Percentiles rank a stretch among this genome's conserved stretches.
Conservation (phyloP, 2,113 vertebrate species). For the Sialia sialis region DNA sequence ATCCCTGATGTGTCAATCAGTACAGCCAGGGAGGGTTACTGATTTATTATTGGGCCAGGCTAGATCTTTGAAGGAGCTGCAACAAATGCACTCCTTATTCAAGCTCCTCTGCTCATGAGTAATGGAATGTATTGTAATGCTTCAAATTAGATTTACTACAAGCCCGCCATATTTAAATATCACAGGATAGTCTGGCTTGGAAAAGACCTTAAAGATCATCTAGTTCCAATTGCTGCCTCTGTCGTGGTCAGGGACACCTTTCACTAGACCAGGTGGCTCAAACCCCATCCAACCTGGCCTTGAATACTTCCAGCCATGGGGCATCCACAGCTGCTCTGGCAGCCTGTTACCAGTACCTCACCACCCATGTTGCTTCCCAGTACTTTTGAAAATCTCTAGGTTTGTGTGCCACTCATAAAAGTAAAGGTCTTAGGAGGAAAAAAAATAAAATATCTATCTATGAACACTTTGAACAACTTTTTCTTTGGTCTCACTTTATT, state of each 20-base stretch:
- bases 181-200: neutral
- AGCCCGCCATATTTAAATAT: neutral
- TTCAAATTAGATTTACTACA: neutral
- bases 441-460: neutral
- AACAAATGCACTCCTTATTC: fast-evolving
- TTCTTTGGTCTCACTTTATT: neutral
- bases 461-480: neutral
- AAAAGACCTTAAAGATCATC: neutral
- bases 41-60: neutral
- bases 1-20: neutral
- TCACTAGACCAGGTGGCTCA: neutral
- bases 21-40: neutral
- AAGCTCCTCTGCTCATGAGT: neutral
- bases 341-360: neutral
- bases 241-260: neutral
- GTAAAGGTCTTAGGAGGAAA: neutral
- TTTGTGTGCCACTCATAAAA: neutral
- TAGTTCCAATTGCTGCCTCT: fast-evolving
- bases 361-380: neutral
- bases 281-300: neutral
- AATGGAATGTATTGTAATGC: neutral
- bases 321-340: neutral
- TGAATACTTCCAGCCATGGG: neutral
- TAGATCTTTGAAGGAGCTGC: neutral
- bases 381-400: neutral